Base-by-base conservation (phyloP, 2,113 vertebrate genomes). In the Rostratula benghalensis region DNA sequence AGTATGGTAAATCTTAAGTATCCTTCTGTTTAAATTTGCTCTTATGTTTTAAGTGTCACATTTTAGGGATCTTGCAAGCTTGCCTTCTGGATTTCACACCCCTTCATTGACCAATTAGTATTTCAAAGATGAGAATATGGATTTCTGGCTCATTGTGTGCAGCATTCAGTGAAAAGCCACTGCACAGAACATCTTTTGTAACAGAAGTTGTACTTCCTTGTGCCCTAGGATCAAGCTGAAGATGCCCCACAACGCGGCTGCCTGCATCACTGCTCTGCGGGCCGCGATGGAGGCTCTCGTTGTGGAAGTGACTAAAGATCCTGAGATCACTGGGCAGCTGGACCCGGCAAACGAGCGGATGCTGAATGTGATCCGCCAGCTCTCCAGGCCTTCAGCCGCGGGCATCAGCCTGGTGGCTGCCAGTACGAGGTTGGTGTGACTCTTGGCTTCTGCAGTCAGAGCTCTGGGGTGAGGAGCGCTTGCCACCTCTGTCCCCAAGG, bases 301-400 rank as follows among this genome's bases (percentile, higher is more conserved):
- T 60, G 99, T 99, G 74, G 98, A 99, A 33, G 99, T 99, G 39
- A 98, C 98, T 65, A 99, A 99, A 90, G 98, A 99, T 13, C 99
- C 99, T 0, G 97, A 98, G 23, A 98, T 98, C 74, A 89, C 99
- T 65, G 94, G 87, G 41, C 98, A 99, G 85, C 82, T 99, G 97
- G 99, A 99, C 61, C 98, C 98, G 0, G 74, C 81, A 8, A 98
- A 98, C 10, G 97, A 99, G 78, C 98, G 94, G 2, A 98, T 99
- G 96, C 95, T 99, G 31, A 98, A 98, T 23, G 37, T 96, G 27
- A 99, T 99, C 93, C 98, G 98, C 23, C 98, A 98, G 18, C 95
- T 99, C 87, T 99, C 99, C 53, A 97, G 98, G 56, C 99, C 99
- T 0, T 98, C 98, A 0, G 98, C 99, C 0, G 98, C 99, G 0